A percentile compares a stretch with the other conserved stretches of the same genome.
These are phyloP conservation scores for Drosophila sechellia DNA, from an alignment of 1,140 invertebrate species.

Conservation along the genomic window DNA sequence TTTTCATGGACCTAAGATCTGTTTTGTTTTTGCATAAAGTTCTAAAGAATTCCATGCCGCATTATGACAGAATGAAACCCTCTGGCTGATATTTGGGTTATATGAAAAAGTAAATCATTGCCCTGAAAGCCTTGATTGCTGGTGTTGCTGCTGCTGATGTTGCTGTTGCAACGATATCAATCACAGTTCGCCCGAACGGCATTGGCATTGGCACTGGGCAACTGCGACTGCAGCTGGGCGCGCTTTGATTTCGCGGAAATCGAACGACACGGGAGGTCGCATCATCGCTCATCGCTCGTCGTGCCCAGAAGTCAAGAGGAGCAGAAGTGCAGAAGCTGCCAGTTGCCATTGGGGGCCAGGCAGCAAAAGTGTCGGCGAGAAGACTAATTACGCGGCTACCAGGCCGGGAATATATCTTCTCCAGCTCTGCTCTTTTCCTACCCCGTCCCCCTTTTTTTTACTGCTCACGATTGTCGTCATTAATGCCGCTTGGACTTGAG, in stretches of 20 bases:
- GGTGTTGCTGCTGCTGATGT: not conserved
- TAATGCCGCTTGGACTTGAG: slow-evolving; percentile 65
- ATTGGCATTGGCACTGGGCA: slow-evolving; percentile 61
- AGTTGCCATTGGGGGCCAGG: slow-evolving; percentile 23
- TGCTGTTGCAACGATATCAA: slow-evolving; percentile 56
- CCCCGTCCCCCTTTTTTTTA: not conserved
- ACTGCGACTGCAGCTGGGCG: slow-evolving; percentile 66
- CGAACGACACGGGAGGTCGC: slow-evolving; percentile 79
- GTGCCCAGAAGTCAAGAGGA: slow-evolving; percentile 31
- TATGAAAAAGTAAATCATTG: not conserved
- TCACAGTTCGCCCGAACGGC: slow-evolving; percentile 75
- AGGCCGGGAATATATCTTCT: slow-evolving; percentile 20
- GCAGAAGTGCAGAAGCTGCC: slow-evolving; percentile 22
- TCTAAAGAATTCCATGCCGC: too few relatives aligned
- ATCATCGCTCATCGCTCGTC: slow-evolving; percentile 81
- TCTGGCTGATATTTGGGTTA: not conserved
- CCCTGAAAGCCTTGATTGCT: not conserved
- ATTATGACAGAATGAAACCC: too few relatives aligned
- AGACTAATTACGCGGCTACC: slow-evolving; percentile 76
- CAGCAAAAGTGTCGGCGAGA: slow-evolving; percentile 72
- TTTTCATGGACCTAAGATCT: too few relatives aligned
- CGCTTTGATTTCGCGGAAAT: slow-evolving; percentile 79
- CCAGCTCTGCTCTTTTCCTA: slow-evolving; percentile 22
- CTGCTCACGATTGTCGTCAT: slow-evolving; percentile 67
- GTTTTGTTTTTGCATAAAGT: too few relatives aligned